A percentile compares a stretch with the other conserved stretches of the same genome.
phyloP scores from a whole-genome alignment of 2,113 vertebrate species.

The Callocephalon fimbriatum region DNA sequence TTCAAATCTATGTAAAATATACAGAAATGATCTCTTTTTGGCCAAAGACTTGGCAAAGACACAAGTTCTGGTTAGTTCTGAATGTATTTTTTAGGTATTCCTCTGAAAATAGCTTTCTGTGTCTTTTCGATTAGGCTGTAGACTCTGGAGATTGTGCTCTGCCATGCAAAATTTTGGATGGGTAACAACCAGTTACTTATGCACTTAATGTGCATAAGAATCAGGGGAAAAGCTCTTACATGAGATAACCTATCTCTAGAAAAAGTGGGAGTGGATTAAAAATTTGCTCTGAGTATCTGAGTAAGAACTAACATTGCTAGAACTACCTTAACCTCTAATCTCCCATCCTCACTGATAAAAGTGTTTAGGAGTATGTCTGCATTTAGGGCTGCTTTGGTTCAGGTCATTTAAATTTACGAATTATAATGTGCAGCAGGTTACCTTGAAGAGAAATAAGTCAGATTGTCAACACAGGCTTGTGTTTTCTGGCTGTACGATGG shows the following conservation, averaged over 20 bases:
- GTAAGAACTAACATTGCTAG: background rate
- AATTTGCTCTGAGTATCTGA: background rate
- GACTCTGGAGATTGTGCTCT: background rate
- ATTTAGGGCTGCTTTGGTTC: background rate
- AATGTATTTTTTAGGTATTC: background rate
- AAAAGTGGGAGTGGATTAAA: background rate
- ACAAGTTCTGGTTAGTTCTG: background rate
- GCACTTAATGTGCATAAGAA: background rate
- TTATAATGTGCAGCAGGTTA: background rate
- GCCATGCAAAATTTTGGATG: background rate
- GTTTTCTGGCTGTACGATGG: background rate
- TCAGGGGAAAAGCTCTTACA: background rate
- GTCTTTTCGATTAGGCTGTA: background rate
- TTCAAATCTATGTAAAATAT: background rate
- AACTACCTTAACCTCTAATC: background rate
- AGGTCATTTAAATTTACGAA: background rate
- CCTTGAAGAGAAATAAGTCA: background rate
- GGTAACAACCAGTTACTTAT: background rate
- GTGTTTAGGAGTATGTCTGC: background rate
- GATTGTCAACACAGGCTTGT: background rate
- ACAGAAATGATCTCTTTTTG: background rate
- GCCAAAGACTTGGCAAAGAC: conserved; percentile 23
- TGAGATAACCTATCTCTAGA: background rate
- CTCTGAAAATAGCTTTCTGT: background rate
- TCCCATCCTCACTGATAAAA: background rate